phyloP scores from a whole-genome alignment of 1,140 invertebrate genomes.

The Heterodera schachtii region DNA sequence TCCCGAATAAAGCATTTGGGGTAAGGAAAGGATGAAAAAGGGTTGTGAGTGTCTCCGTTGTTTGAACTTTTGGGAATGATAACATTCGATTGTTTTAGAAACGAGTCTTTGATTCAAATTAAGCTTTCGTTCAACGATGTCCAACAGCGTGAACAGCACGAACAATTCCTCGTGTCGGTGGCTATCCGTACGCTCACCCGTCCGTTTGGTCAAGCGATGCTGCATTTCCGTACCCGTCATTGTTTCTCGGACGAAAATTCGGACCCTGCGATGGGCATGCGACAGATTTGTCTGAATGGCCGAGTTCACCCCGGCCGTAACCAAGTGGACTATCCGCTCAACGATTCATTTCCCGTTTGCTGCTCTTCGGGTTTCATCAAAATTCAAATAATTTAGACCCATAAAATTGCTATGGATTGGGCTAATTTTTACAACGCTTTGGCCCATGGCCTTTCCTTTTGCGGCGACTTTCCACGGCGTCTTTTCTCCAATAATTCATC shows the following conservation, averaged over 20 bases:
- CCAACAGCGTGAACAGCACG: slow-evolving; percentile 48
- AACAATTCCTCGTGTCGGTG: slow-evolving; percentile 44
- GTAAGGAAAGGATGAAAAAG: neutral
- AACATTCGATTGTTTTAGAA: no score
- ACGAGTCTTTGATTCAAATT: slow-evolving; percentile 4
- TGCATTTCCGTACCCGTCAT: slow-evolving; percentile 40
- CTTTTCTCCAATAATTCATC: slow-evolving; percentile 15
- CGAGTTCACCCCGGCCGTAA: slow-evolving; percentile 36
- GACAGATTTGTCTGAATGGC: slow-evolving; percentile 48
- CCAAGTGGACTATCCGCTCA: slow-evolving; percentile 48
- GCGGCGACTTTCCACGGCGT: slow-evolving; percentile 11
- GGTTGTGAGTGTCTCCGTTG: no score
- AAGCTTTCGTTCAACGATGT: slow-evolving; percentile 29
- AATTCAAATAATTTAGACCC: slow-evolving; percentile 40
- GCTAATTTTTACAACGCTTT: slow-evolving; percentile 50
- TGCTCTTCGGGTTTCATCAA: neutral
- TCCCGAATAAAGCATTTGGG: slow-evolving; percentile 35
- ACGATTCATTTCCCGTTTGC: slow-evolving; percentile 27
- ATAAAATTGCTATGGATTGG: slow-evolving; percentile 48
- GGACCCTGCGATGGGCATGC: slow-evolving; percentile 30
- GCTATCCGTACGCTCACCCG: slow-evolving; percentile 49
- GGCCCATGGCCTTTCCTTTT: slow-evolving; percentile 40
- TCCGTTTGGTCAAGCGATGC: slow-evolving; percentile 41
- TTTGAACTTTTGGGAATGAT: no score
- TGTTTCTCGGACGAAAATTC: neutral